Evolutionary conservation across 2,113 vertebrate species (phyloP), one percentile per base, ranked within the genome.

Genomic region (Nerophis lumbriciformis): DNA sequence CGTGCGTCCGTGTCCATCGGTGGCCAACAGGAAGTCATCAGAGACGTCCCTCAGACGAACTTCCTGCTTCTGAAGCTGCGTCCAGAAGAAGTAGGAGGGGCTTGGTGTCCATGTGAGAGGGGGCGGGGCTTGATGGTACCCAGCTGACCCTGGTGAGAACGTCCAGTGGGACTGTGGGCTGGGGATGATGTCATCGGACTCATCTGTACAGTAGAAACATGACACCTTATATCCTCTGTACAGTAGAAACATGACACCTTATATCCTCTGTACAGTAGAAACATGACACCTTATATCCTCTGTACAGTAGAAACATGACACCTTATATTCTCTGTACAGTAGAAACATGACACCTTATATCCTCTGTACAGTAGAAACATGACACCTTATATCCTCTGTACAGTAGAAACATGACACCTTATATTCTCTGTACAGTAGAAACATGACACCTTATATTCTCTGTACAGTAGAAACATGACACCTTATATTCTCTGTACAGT

Each of bases 11-110:
- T 86, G 80, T 7, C 56, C 60, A 21, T 94, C 91, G 0, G 81
- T 39, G 1, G 67, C 71, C 7, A 94, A 77, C 49, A 94, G 65
- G 0, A 73, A 87, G 1, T 83, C 76, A 1, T 70, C 83, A 0
- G 88, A 78, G 58, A 92, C 57, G 5, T 35, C 59, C 37, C 54
- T 75, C 65, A 94, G 80, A 2, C 78, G 48, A 10, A 6, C 80
- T 48, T 92, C 90, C 60, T 93, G 91, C 63, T 69, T 83, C 72
- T 78, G 79, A 19, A 94, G 88, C 77, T 94, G 93, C 16, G 84
- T 87, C 81, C 90, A 87, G 80, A 94, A 94, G 76, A 91, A 93
- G 14, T 78, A 69, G 1, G 83, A 65, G 56, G 63, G 61, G 8
- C 83, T 81, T 47, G 50, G 53, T 7, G 88, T 72, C 68, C 68